Base-by-base conservation (phyloP, 2,888 invertebrate genomes). In the Lottia gigantea region DNA sequence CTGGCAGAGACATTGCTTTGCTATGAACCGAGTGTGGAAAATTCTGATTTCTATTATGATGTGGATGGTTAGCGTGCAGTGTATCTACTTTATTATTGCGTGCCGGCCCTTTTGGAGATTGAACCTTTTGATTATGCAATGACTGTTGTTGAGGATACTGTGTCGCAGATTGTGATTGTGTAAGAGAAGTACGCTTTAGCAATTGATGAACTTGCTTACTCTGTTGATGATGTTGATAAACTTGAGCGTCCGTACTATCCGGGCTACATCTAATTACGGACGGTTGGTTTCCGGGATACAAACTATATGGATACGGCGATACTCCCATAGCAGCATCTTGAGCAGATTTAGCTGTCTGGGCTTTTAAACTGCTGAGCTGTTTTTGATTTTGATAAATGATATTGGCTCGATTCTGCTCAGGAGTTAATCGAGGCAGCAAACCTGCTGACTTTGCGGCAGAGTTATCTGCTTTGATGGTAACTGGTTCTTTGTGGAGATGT, bases 231-330 rank as follows among this genome's bases (percentile, higher is more conserved):
- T 55, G 19, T 23, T 55, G 55, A 23, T 23, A 19, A 23, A 55
- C 23, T 40, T 40, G 40, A 40, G 40, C 40, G 40, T 40, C 7
- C 1, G 55, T 55, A 11, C 55, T 55, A 19, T 55, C 55, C 19
- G 55, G 55, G 19, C 55, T 55, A 23, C 55, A 23, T 14, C 55
- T 55, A 23, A 55, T 23, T 23, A 55, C 55, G 19, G 55, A 55
- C 23, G 55, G 19, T 16, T 55, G 55, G 23, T 55, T 55, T 23
- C 55, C 23, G 23, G 55, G 19, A 55, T 55, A 55, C 23, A 55
- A 11, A 55, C 55, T 55, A 14, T 55, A 55, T 8, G 55, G 55
- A 55, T 55, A 55, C 23, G 55, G 55, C 15, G 55, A 55, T 55
- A 55, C 12, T 15, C 23, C 55, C 0, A 55, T 12, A 23, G 19